Evolutionary conservation across 2,888 invertebrate genomes (phyloP), one percentile per base, ranked within the genome.

Genomic region (Agrilus biguttatus): DNA sequence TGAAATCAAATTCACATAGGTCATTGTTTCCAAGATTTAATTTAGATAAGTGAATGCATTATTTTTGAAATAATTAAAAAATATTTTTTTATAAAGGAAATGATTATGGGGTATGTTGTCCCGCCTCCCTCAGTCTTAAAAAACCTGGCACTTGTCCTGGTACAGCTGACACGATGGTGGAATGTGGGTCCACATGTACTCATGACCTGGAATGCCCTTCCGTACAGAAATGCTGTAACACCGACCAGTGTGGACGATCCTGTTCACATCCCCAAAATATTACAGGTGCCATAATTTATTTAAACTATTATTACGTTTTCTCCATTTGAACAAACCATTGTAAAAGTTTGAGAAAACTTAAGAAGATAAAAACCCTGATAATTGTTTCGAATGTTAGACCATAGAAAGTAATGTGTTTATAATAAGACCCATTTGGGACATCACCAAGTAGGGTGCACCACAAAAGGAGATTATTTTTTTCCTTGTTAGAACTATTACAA

Each of bases 21-120:
- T 17, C 8, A 36, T 36, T 36, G 13, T 36, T 8, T 19, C 14
- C 6, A 17, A 33, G 28, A 28, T 28, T 28, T 10, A 8, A 28
- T 28, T 28, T 28, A 28, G 14, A 13, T 41, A 23, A 19, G 43
- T 21, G 23, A 28, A 35, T 2, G 10, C 0, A 21, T 36, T 40
- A 32, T 5, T 34, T 13, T n/a, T 7, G 13, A 36, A 14, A 36
- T 3, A 36, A 6, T 36, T 14, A 28, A 1, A 36, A 33, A 14
- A 40, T 21, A 12, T n/a, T n/a, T 17, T 14, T 17, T 44, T 43
- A 48, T 54, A 5, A 62, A 70, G 81, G 82, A 50, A 83, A 86
- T 57, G 89, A 89, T 58, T 89, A 89, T 56, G 89, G 89, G 0
- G 87, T 89, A 12, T 89, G 89, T 59, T 89, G 88, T 56, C 86